Evolutionary conservation across 2,888 invertebrate genomes (phyloP), one percentile per base, ranked within the genome.

Genomic region (Aproaerema taeniolella): DNA sequence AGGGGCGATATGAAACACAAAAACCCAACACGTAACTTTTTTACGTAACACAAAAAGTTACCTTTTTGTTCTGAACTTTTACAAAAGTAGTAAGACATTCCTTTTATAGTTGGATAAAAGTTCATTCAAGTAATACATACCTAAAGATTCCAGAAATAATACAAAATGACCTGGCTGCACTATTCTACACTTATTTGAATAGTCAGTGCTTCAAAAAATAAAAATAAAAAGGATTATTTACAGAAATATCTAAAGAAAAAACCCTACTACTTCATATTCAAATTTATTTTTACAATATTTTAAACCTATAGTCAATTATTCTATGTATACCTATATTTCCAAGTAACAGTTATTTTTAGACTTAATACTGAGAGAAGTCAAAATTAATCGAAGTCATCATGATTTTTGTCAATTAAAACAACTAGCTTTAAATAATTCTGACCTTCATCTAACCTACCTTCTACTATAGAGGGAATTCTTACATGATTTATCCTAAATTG

Each of bases 331-430:
- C 76, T 81, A 79, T 49, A 46, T 51, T 60, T 58, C 57, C 55
- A 63, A 55, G 55, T 67, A 72, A 77, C 71, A 75, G 54, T 69
- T 79, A 81, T 75, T 78, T 81, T 73, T 79, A 74, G 82, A 81
- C 78, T 81, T 82, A 86, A 85, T 85, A 86, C 85, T 85, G 85
- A 73, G 68, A 71, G 67, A 71, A 67, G 70, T 75, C 69, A 71
- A 58, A 65, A 67, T 5, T 10, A 37, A 62, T 61, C 51, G 57
- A 60, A 66, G 58, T 61, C 61, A 63, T 70, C 59, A 68, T 74
- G 69, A 71, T 73, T 67, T 46, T 58, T 52, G 67, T 72, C 68
- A 72, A 67, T 61, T 74, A 56, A n/a, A n/a, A n/a, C n/a, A n/a
- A n/a, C n/a, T n/a, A n/a, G n/a, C n/a, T n/a, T n/a, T n/a, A n/a